Evolutionary conservation across 1,140 invertebrate genomes (phyloP), one percentile per base, ranked within the genome.

Genomic region (Atta cephalotes): DNA sequence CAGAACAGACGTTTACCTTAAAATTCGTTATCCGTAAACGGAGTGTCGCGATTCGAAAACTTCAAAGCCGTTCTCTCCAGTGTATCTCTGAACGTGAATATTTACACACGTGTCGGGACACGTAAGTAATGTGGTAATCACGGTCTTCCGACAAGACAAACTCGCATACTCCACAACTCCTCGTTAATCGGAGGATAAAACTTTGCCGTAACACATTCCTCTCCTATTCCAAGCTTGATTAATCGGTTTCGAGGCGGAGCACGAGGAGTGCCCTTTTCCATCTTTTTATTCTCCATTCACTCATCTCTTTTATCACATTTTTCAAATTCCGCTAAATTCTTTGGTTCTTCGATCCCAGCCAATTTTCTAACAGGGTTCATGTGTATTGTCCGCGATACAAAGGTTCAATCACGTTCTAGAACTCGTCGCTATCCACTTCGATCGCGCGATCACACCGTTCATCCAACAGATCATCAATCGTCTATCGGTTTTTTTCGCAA

Each of bases 101-200:
- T 70, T 68, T 68, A 51, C 78, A 80, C 63, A 14, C 78, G n/a
- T n/a, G 78, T 49, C 25, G 60, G 12, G 31, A 58, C 79, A 81
- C 80, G 7, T 10, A 25, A 53, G 21, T 28, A 21, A 45, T 3
- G n/a, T n/a, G 12, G 18, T 56, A 16, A 74, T 74, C 80, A 60
- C 35, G 25, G 12, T n/a, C 56, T 25, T 21, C 14, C 6, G 18
- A 49, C 39, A 45, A 49, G 53, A n/a, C 21, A n/a, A 72, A 56
- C 3, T 60, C 60, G 3, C 60, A 14, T 3, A 63, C 49, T 10
- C 63, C 49, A 51, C 62, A n/a, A 31, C 49, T 72, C 68, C 9
- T 16, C 56, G n/a, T 51, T 84, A 63, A 63, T 35, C 10, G 18
- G 21, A 72, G 25, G 12, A 16, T 49, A 25, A 21, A 82, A 49